Evolutionary conservation across 2,888 invertebrate species (phyloP).

Genomic region (Harpalus rubripes): DNA sequence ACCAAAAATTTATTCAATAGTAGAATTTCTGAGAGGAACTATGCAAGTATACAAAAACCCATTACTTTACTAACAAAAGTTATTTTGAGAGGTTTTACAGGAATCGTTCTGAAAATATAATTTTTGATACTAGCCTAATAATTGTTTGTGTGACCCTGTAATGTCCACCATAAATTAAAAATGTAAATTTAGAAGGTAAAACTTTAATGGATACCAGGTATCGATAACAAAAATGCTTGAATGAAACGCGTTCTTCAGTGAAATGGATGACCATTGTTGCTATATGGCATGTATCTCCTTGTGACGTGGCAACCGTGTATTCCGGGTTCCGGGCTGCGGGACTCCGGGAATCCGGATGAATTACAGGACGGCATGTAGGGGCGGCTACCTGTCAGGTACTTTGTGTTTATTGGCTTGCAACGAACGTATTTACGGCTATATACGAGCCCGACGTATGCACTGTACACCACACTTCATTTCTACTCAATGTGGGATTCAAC

Average conservation of each 20-base stretch:
- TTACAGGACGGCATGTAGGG: constrained; percentile 65
- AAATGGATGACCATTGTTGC: constrained; percentile 33
- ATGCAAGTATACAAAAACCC: too few relatives aligned
- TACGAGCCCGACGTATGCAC: constrained; percentile 12
- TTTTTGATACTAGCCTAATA: too few relatives aligned
- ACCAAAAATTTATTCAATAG: too few relatives aligned
- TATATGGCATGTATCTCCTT: background rate
- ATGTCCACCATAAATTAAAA: too few relatives aligned
- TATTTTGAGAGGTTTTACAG: too few relatives aligned
- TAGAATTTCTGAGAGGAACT: too few relatives aligned
- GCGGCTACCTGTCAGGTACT: constrained; percentile 64
- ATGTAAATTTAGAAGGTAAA: too few relatives aligned
- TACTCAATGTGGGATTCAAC: constrained; percentile 5
- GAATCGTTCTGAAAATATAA: too few relatives aligned
- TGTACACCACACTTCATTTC: constrained; percentile 23
- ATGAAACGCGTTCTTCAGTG: constrained; percentile 7
- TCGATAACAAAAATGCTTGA: background rate
- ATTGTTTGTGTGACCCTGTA: too few relatives aligned
- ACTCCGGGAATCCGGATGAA: constrained; percentile 61
- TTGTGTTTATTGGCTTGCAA: constrained; percentile 66
- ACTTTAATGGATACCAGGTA: background rate
- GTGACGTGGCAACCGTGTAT: constrained; percentile 26
- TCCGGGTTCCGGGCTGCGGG: background rate
- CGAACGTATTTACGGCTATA: constrained; percentile 61
- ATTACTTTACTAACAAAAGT: too few relatives aligned